Evolutionary conservation across 2,797 vertebrate genomes (phyloP).

Genomic region (Tolypeutes matacus): DNA sequence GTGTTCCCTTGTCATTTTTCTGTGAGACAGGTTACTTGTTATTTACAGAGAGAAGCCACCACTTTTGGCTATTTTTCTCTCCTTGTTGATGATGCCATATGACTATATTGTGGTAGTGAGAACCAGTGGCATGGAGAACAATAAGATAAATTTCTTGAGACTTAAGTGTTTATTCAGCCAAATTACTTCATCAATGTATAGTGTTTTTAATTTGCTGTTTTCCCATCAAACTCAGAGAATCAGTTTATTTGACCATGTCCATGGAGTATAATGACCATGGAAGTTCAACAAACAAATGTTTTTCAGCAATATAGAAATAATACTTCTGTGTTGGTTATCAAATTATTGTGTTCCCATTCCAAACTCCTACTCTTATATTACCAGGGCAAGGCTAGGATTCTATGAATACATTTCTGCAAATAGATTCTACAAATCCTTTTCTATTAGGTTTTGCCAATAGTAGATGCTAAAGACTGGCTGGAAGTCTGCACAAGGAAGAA

Average conservation of each 20-base stretch:
- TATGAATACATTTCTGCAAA: background rate
- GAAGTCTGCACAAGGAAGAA: background rate
- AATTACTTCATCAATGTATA: background rate
- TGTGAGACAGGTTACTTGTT: background rate
- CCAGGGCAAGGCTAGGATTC: background rate
- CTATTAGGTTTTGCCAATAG: background rate
- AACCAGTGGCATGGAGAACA: background rate
- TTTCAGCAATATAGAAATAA: background rate
- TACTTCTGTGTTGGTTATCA: background rate
- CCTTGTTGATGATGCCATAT: background rate
- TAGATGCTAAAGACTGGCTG: background rate
- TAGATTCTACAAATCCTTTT: background rate
- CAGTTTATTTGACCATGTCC: background rate
- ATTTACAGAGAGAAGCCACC: background rate
- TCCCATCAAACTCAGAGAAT: background rate
- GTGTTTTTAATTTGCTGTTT: background rate
- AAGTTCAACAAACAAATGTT: background rate
- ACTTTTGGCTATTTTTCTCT: background rate
- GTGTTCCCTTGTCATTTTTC: background rate
- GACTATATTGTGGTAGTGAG: background rate
- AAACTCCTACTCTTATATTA: background rate
- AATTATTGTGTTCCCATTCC: background rate
- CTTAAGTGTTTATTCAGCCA: background rate
- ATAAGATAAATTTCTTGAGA: conserved; percentile 20
- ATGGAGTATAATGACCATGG: background rate